Conservation (phyloP, 92 coral and sea anemone species). For the Phenganax subtilis region DNA sequence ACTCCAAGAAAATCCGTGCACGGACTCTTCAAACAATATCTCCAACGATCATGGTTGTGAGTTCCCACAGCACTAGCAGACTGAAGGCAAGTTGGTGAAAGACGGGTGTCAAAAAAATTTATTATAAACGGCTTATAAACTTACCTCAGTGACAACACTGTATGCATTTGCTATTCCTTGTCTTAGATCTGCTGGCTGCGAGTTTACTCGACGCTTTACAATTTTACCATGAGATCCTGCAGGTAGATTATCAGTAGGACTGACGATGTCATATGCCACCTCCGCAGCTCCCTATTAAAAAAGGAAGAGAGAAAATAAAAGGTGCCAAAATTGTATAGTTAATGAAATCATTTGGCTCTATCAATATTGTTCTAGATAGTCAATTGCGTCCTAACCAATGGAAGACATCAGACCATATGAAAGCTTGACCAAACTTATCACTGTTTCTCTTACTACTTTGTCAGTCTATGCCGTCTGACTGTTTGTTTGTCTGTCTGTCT, state of each 20-base stretch:
- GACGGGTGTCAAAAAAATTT: not conserved
- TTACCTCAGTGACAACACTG: slow-evolving; percentile 89
- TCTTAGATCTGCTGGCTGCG: slow-evolving; percentile 89
- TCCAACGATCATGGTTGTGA: not conserved
- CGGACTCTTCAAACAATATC: too few species aligned
- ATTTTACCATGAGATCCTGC: slow-evolving; percentile 61
- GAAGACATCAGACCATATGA: too few species aligned
- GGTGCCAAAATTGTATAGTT: not conserved
- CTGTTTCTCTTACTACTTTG: too few species aligned
- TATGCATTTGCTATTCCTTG: slow-evolving; percentile 99
- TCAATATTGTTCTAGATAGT: too few species aligned
- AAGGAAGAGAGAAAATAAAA: not conserved
- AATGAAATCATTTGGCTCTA: too few species aligned
- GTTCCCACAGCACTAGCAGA: not conserved
- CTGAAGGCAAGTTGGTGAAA: not conserved
- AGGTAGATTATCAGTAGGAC: slow-evolving; percentile 72
- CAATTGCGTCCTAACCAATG: too few species aligned
- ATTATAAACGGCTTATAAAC: not conserved
- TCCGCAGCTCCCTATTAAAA: slow-evolving; percentile 82
- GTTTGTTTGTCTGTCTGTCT: too few species aligned
- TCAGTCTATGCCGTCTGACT: too few species aligned
- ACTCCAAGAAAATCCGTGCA: too few species aligned
- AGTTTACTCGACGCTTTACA: slow-evolving; percentile 66
- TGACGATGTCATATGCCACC: slow-evolving; percentile 94
- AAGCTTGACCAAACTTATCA: too few species aligned